Base-by-base conservation (phyloP, 2,113 vertebrate genomes). In the Drymodes brunneopygia region DNA sequence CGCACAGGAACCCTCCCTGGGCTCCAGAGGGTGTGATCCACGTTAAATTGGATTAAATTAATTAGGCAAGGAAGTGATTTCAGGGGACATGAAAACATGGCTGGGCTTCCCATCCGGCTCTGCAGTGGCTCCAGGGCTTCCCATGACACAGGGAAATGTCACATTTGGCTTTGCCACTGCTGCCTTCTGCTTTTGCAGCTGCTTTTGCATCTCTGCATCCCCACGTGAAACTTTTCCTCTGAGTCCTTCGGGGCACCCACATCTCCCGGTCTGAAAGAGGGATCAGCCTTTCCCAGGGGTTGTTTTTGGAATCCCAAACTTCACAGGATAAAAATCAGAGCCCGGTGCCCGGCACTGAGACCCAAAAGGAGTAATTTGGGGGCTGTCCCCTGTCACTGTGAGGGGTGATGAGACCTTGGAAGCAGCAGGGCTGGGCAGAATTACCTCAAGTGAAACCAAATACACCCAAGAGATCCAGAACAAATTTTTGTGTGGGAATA, bases 1-100 rank as follows among this genome's bases (percentile, higher is more conserved):
- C 82, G 70, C 94, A 70, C 70, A 42, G 58, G n/a, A 19, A 9
- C 78, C 42, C 33, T 48, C 29, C 24, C 73, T 1, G 0, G 17
- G 64, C 48, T 89, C 45, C 72, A 19, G 56, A 60, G 73, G 51
- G 81, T 1, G 12, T 3, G 20, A 22, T 9, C 51, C 19, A 15
- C 13, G 12, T 48, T 42, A 42, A 74, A 50, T 15, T 19, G 28
- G 42, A 48, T 82, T 90, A 88, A 66, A 67, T 62, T 12, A 28
- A 92, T 94, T 36, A 92, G 47, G 47, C 18, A 14, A 90, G 94
- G 95, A 96, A 95, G 94, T 79, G 89, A 82, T 33, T 78, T 20
- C 1, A 14, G 65, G 47, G 61, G 58, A 45, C 61, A 61, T 36
- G 89, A n/a, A n/a, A n/a, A 65, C 86, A 13, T 1, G 5, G 61